Base-by-base conservation (phyloP, 1,140 invertebrate genomes). In the Aphidius gifuensis region DNA sequence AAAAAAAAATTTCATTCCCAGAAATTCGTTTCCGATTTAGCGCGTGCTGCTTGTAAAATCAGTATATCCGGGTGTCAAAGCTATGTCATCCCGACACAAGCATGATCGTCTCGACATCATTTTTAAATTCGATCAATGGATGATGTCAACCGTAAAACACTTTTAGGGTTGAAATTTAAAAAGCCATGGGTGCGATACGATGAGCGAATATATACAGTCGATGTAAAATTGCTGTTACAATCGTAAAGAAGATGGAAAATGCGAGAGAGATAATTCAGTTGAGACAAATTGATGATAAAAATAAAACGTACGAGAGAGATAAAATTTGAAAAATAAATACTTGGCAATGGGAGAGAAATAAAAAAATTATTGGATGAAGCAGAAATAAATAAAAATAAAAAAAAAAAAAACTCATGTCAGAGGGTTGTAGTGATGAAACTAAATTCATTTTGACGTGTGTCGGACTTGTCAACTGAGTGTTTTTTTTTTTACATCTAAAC, bases 81-180 rank as follows among this genome's bases (percentile, higher is more conserved):
- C 73, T 73, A 71, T 74, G 74, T 78, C 77, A 79, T 64, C 67
- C 71, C 23, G 23, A 32, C 23, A 32, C 23, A 32, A 32, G 16
- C 23, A 1, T 4, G 71, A 60, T 63, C 61, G 62, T 58, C 55
- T 60, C 67, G 69, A 68, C 74, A 73, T 78, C 70, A 71, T 64
- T 81, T 81, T 80, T 74, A 76, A 80, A 80, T 81, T 79, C 76
- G 75, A 81, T 81, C 78, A 81, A 81, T 81, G 78, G 79, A 70
- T 77, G 74, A 79, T 67, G 69, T 74, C 71, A 72, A 75, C 73
- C 78, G 77, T 81, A 78, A 79, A 81, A 80, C 77, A 77, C 77
- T 81, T 80, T 81, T 79, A 80, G 78, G 78, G 77, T 77, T 78
- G 75, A 78, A 71, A 66, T 78, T 71, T 78, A 78, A 77, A 77